Evolutionary conservation across 1,140 invertebrate genomes (phyloP), one percentile per base, ranked within the genome.

Genomic region (Zaprionus lachaisei): DNA sequence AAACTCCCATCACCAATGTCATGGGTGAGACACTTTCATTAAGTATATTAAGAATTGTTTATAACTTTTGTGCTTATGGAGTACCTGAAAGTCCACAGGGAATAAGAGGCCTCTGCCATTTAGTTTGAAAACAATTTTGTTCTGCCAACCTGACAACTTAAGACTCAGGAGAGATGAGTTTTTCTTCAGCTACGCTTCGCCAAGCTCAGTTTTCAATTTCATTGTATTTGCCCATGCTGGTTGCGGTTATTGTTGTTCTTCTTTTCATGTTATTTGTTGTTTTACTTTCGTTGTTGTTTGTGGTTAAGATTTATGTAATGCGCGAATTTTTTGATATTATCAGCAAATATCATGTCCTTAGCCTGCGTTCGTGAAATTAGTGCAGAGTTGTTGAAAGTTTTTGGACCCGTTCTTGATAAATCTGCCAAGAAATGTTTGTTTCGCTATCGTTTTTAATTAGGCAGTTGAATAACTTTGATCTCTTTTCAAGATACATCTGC

Each of bases 191-290:
- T 68, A 69, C 44, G 62, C 14, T 60, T 34, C 7, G 20, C 34
- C 38, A 54, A 81, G 68, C 79, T 89, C 64, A 71, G 74, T 87
- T 90, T 87, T 87, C 85, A 87, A 87, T 90, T 90, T 90, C 79
- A 84, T 89, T 84, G 89, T 72, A 73, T 84, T 81, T 69, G 54
- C 68, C 55, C 72, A 89, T 90, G 84, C 84, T 90, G 84, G 84
- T 79, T 80, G 63, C 71, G 63, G 57, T 77, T 47, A 47, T 77
- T 82, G 63, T 79, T 71, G 17, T 51, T 49, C 6, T n/a, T n/a
- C 41, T 44, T 44, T n/a, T 44, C 41, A 44, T 44, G 41, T 44
- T n/a, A 3, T 47, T 17, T 76, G 28, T 56, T 77, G 54, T 69
- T 60, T 51, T 28, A 51, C 20, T 57, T 60, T 38, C 61, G 72